Evolutionary conservation across 2,113 vertebrate species (phyloP).

Genomic region (Cyprinodon brontotheroides): DNA sequence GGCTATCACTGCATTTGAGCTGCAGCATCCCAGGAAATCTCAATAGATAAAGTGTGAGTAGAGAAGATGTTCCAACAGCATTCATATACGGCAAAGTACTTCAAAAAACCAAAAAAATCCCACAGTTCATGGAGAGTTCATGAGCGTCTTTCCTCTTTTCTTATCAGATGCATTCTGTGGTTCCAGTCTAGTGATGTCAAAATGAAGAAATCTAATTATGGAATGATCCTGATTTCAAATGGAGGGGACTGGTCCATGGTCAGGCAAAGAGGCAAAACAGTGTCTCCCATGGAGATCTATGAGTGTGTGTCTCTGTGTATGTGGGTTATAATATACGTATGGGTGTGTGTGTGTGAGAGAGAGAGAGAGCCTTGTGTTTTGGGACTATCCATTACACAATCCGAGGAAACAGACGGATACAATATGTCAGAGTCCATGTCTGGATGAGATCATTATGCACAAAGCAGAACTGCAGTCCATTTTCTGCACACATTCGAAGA

Average conservation of each 20-base stretch:
- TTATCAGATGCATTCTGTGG: not conserved
- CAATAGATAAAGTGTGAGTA: slow-evolving; percentile 31
- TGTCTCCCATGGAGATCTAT: not conserved
- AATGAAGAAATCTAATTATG: slow-evolving; percentile 29
- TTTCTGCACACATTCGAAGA: slow-evolving; percentile 21
- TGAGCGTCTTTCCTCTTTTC: slow-evolving; percentile 30
- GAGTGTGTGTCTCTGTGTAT: slow-evolving; percentile 2
- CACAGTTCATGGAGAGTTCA: slow-evolving; percentile 37
- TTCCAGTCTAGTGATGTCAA: not conserved
- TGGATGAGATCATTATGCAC: slow-evolving; percentile 71
- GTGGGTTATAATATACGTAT: not conserved
- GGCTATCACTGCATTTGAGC: slow-evolving; percentile 26
- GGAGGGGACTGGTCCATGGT: slow-evolving; percentile 19
- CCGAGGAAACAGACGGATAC: slow-evolving; percentile 58
- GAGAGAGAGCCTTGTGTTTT: not conserved
- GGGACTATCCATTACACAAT: slow-evolving; percentile 65
- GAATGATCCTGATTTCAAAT: slow-evolving; percentile 17
- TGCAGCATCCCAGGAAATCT: slow-evolving; percentile 32
- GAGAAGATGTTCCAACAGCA: slow-evolving; percentile 9
- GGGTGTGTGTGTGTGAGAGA: not conserved
- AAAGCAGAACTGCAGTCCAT: slow-evolving; percentile 56
- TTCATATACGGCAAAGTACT: slow-evolving; percentile 3
- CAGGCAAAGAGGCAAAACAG: slow-evolving; percentile 34
- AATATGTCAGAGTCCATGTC: slow-evolving; percentile 55
- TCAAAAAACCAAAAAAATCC: not conserved